Evolutionary conservation across 2,888 invertebrate species (phyloP).

Genomic region (Netelia melanura): DNA sequence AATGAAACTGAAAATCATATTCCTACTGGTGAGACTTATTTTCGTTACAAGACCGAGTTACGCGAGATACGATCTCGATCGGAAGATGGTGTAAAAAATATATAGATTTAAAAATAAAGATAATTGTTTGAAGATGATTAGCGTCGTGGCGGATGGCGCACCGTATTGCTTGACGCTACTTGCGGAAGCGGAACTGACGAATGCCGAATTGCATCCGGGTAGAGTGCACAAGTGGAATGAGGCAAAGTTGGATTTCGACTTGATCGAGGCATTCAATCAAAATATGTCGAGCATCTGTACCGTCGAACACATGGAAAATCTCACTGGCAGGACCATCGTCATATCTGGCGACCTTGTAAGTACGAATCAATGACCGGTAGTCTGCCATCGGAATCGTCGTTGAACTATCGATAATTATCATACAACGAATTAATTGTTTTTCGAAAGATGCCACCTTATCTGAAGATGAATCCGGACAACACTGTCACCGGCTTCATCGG

Average conservation of each 20-base stretch:
- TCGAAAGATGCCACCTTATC: not conserved
- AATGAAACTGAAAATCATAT: conserved; percentile 40
- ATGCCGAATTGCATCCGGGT: conserved; percentile 61
- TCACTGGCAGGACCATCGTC: conserved; percentile 78
- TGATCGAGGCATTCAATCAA: conserved; percentile 71
- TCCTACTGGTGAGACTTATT: conserved; percentile 48
- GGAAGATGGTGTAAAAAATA: conserved; percentile 12
- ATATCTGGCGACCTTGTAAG: conserved; percentile 80
- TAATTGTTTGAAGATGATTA: conserved; percentile 62
- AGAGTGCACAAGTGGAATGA: conserved; percentile 72
- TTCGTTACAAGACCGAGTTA: not conserved
- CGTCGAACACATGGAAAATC: conserved; percentile 71
- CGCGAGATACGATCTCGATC: not conserved
- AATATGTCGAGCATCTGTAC: conserved; percentile 73
- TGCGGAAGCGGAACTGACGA: conserved; percentile 45
- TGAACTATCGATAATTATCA: not conserved
- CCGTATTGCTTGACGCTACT: conserved; percentile 68
- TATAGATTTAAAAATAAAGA: not conserved
- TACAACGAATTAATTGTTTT: not conserved
- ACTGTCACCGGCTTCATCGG: conserved; percentile 83
- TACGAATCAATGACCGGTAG: conserved; percentile 10
- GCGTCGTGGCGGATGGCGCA: conserved; percentile 26
- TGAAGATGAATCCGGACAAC: conserved; percentile 63
- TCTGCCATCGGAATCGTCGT: conserved; percentile 1
- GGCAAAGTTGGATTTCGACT: conserved; percentile 66